Evolutionary conservation across 1,140 invertebrate species (phyloP), one percentile per base, ranked within the genome.

Genomic region (Pachyrhynchus sulphureomaculatus): DNA sequence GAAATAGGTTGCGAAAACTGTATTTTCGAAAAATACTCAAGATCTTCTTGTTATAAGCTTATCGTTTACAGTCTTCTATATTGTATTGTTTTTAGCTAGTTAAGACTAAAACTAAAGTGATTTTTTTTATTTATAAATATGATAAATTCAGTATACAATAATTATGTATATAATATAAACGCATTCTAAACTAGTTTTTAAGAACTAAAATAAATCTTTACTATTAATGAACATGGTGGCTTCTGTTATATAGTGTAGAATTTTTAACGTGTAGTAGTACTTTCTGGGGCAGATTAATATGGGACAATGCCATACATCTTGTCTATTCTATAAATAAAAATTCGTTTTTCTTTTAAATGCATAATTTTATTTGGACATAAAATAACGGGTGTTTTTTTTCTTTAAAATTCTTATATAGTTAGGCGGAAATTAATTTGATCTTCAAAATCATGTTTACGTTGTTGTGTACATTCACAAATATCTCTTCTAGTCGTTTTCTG

Each of bases 241-340:
- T 47, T 44, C n/a, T n/a, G 60, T 45, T 42, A 66, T 66, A 68
- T 69, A 69, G 72, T 74, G 72, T 72, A 71, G 68, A 72, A 69
- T 56, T 65, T 68, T 54, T 61, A 58, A 70, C 44, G 56, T 70
- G 65, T 71, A 70, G 57, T 72, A 71, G 71, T 64, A 58, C 68
- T 52, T 73, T 70, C 68, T 65, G 67, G 69, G 71, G 71, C 71
- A 73, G 70, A 73, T 71, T 47, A 47, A 33, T 24, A 49, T 49
- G 18, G n/a, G 32, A 49, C 17, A 23, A 32, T 18, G n/a, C 26
- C 47, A 70, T 51, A 53, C 63, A 49, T 66, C 32, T 53, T 51
- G 36, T 52, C 54, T 10, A 4, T 44, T 15, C 21, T 44, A 29
- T 4, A 1, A 29, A 1, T 29, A 10, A 29, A 10, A 29, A 29